Base-by-base conservation (phyloP, 2,797 vertebrate species). In the Melopsittacus undulatus region DNA sequence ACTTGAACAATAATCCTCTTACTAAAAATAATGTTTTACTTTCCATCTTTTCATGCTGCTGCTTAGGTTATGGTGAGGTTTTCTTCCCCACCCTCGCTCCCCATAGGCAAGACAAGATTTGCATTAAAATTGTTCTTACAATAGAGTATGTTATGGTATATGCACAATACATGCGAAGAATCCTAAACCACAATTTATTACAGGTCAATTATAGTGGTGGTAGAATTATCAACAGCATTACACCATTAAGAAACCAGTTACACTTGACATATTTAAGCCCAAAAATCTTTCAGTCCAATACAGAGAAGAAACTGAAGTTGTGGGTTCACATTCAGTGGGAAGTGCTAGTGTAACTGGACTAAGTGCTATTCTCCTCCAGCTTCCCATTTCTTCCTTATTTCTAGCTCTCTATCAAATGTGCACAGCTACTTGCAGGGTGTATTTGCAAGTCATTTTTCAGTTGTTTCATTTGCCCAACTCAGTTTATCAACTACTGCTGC, bases 31-130 rank as follows among this genome's bases (percentile, higher is more conserved):
- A 22, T 23, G 42, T 62, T 70, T 76, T 49, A 46, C 22, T 78
- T 87, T 78, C 29, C 42, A 48, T 51, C 45, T 77, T 94, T 83
- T 69, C 38, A 40, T 10, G 12, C 13, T 45, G 17, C 38, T 66
- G 4, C 16, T 67, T 61, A 34, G 27, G 7, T 56, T 81, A 21
- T 5, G 22, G 16, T 67, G 61, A 78, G 13, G 24, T 20, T 49
- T 6, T 21, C 13, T 16, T 8, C 8, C 5, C 1, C 20, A 18
- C 23, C 6, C 8, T 9, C 13, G 3, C 4, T 10, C 8, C 2
- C 20, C 12, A 6, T 2, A 8, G 34, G 8, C 36, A 79, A 87
- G 56, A 19, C 10, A 84, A 75, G 26, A 82, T 23, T 4, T n/a
- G 6, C 7, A 1, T 17, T 51, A 76, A 51, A 77, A 64, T 19